Evolutionary conservation across 2,888 invertebrate genomes (phyloP), one percentile per base, ranked within the genome.

Genomic region (Alsophila aescularia): DNA sequence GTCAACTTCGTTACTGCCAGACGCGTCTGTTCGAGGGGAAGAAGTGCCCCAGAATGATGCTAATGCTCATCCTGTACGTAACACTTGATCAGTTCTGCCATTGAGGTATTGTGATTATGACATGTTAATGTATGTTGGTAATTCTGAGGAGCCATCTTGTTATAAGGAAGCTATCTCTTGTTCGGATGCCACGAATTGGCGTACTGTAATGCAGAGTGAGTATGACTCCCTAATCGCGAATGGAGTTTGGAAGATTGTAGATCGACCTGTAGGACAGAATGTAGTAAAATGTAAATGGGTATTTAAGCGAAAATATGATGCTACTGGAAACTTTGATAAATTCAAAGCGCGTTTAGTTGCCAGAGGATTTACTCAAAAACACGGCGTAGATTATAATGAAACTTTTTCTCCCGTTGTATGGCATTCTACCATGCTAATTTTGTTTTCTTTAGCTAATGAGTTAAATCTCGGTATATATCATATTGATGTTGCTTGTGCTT

Each of bases 401-500:
- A n/a, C n/a, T n/a, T n/a, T n/a, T n/a, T n/a, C 41, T 13, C 47
- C 47, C 6, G 47, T 47, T 10, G 47, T 47, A 2, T 39, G 47
- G 10, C 47, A 47, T 12, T 14, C 18, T 13, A 47, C 47, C 1
- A 29, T 47, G 18, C 16, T 37, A 31, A 47, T 39, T 16, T 47
- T 47, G 39, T 47, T 47, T n/a, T n/a, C 37, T n/a, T 31, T 47
- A 18, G 37, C 47, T 16, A 39, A 29, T 47, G 31, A 47, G 9
- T 18, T 35, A 9, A 18, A 39, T 14, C 10, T 47, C 18, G 39
- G 18, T 16, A 60, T 64, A 13, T 55, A 60, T 10, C 65, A 67
- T 39, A 18, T 67, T 9, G 67, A 66, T 43, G 55, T 64, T 0
- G 37, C 41, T 2, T 64, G 64, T 9, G 67, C 65, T 16, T 67